Evolutionary conservation across 2,797 vertebrate genomes (phyloP), one percentile per base, ranked within the genome.

Genomic region (Aselliscus stoliczkanus): DNA sequence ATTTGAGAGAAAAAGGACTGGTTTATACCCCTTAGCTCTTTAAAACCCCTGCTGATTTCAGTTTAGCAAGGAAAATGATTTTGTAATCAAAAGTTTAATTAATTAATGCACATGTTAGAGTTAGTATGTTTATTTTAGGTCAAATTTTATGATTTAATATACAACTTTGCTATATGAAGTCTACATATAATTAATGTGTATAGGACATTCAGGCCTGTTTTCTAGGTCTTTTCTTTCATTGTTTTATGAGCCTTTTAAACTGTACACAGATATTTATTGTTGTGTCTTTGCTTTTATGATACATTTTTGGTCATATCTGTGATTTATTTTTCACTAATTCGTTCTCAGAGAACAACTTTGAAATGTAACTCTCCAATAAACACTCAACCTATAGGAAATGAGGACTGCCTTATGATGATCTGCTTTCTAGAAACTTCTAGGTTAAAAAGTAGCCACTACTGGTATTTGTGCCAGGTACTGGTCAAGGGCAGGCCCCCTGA

Each of bases 261-360:
- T 64, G 60, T 64, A 50, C 44, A 56, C 44, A 37, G 89, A 89
- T 83, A 92, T 94, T 94, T 95, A 96, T 93, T 25, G 25, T 75
- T 96, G 50, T 96, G n/a, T 90, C 87, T 96, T 95, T 80, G 89
- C 60, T 88, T 95, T 64, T 84, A 2, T 96, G 89, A 96, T 82
- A 97, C 91, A 94, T 89, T 92, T 44, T 91, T 87, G 76, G 83
- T 88, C 83, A 81, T 60, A 84, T 21, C n/a, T 96, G 79, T 91
- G 92, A 94, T 96, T 95, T 96, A 90, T 90, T 96, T 94, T 94
- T 96, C 70, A 70, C 91, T 96, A 89, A 96, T 97, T 96, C 85
- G 29, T 96, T 97, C 83, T 87, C 86, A 50, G 56, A 96, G 70
- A 81, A 81, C 86, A 84, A 89, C 89, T 94, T 96, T 96, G 93